These are phyloP conservation scores for Zophobas morio DNA, from an alignment of 1,140 invertebrate species.

Conservation along the genomic window DNA sequence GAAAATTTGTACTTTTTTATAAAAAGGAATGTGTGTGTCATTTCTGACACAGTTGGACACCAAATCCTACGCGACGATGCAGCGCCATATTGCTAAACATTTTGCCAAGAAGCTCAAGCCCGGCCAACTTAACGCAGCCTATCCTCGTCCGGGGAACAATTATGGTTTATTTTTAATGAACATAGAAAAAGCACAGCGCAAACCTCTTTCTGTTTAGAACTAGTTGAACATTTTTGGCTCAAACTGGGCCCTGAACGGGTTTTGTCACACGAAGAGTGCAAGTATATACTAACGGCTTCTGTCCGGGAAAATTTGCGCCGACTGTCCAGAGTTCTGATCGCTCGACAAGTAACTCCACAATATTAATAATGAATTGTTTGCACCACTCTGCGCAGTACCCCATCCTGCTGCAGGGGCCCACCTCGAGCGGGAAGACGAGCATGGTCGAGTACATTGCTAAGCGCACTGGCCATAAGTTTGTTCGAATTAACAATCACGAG, in stretches of 20 bases:
- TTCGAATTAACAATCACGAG: conserved; percentile 99
- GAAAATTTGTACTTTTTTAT: too few species aligned
- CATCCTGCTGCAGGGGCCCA: conserved; percentile 95
- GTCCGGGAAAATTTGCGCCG: conserved; percentile 92
- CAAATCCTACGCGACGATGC: too few species aligned
- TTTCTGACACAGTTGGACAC: conserved; percentile 95
- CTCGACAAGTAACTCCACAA: conserved; percentile 90
- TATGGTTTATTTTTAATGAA: too few species aligned
- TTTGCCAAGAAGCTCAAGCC: conserved; percentile 71
- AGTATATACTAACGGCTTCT: conserved; percentile 93
- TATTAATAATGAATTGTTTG: conserved; percentile 44
- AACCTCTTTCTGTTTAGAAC: not conserved
- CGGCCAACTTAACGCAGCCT: conserved; percentile 5
- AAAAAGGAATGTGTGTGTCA: conserved; percentile 95
- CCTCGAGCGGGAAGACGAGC: conserved; percentile 98
- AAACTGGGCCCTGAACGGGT: conserved; percentile 77
- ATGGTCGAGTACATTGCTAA: conserved; percentile 94
- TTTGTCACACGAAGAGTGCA: conserved; percentile 75
- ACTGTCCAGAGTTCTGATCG: conserved; percentile 90
- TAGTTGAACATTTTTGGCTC: conserved; percentile 92
- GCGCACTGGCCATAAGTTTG: conserved; percentile 92
- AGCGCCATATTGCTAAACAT: conserved; percentile 76
- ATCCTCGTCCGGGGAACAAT: too few species aligned
- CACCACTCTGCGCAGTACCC: too few species aligned
- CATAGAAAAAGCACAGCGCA: too few species aligned